Evolutionary conservation across 2,797 vertebrate genomes (phyloP), one percentile per base, ranked within the genome.

Genomic region (Sparidentex hasta): DNA sequence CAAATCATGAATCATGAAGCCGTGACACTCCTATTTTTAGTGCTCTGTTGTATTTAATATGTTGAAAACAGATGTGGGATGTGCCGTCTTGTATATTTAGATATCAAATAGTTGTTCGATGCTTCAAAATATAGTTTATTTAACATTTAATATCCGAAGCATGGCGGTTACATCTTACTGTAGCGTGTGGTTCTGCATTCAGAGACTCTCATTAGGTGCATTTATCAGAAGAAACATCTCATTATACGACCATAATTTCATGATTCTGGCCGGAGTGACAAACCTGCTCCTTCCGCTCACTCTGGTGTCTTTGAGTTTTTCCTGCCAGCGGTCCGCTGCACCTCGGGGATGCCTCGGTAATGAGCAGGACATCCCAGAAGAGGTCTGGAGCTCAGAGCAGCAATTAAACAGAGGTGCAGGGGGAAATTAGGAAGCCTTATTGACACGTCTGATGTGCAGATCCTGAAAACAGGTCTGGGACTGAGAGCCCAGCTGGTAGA

Each of bases 351-450:
- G 74, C 44, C 29, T 78, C 70, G 1, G 62, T 85, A 89, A 90
- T 84, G 84, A 91, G 82, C 65, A 27, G 76, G 63, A 70, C 84
- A 59, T 89, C 88, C 82, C 84, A 75, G 84, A 72, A 70, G 84
- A 79, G 74, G 71, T 65, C 33, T 4, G 48, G 0, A 20, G 69
- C 75, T 54, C 67, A 55, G 58, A 80, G 2, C 65, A 59, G 65
- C 71, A 80, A 83, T 83, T 83, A 84, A 74, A 58, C 57, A 25
- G 77, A 11, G 20, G 69, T 12, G 74, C 76, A 47, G 65, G 52
- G 70, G 75, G 80, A 79, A 73, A 77, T 85, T 9, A 75, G 23
- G 47, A 9, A 68, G 66, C 41, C 65, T 51, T 81, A 74, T 83
- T 87, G 80, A 87, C 84, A 65, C 50, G 52, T 70, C 77, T 71